Conservation (phyloP, 1,140 invertebrate species). For the Dysdera silvatica region DNA sequence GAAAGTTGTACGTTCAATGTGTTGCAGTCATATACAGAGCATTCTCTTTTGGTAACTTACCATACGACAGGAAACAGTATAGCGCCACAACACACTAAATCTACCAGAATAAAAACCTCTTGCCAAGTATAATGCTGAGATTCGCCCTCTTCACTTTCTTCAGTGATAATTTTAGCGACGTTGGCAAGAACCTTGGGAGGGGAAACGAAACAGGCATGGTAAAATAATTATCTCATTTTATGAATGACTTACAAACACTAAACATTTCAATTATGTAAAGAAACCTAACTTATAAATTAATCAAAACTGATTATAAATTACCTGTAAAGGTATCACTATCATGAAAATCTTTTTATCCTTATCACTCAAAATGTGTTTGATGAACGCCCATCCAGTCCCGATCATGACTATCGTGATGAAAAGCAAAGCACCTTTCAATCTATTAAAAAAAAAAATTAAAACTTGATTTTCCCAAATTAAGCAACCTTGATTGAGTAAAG, state of each 20-base stretch:
- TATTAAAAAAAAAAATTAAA: conserved; percentile 38
- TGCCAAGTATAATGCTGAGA: conserved; percentile 81
- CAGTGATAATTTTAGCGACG: conserved; percentile 92
- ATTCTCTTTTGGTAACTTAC: conserved; percentile 47
- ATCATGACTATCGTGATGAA: conserved; percentile 95
- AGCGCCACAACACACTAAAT: conserved; percentile 92
- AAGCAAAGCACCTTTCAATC: conserved; percentile 81
- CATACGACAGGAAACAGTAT: conserved; percentile 93
- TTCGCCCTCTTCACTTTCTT: conserved; percentile 93
- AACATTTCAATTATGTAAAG: no score
- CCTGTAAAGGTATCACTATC: conserved; percentile 94
- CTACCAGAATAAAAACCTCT: conserved; percentile 87
- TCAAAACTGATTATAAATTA: conserved; percentile 40
- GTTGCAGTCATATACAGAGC: no score
- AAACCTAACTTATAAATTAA: no score
- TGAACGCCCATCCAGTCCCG: conserved; percentile 97
- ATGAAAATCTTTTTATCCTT: conserved; percentile 98
- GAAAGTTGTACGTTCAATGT: no score
- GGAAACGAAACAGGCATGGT: no score
- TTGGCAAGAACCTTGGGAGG: conserved; percentile 78
- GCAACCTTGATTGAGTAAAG: no score
- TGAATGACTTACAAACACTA: no score
- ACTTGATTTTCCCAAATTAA: no score
- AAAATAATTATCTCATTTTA: no score
- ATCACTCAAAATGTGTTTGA: conserved; percentile 93